Evolutionary conservation across 2,113 vertebrate genomes (phyloP).

Genomic region (Cisticola juncidis): DNA sequence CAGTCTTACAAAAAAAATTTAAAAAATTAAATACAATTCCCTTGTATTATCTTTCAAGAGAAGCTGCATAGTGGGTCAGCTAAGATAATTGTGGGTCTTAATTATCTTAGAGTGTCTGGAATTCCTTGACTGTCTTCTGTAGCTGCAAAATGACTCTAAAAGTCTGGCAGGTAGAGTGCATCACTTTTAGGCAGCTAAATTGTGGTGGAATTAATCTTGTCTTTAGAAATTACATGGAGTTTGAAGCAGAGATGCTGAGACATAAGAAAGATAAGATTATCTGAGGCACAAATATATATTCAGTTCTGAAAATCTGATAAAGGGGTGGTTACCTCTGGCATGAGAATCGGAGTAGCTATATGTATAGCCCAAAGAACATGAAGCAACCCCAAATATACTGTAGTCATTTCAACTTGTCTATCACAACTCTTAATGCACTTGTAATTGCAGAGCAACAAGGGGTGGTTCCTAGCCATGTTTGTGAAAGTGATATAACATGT

Average conservation of each 20-base stretch:
- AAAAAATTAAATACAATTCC: not conserved
- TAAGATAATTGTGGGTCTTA: not conserved
- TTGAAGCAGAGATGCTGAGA: not conserved
- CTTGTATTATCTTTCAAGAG: not conserved
- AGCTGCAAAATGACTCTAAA: not conserved
- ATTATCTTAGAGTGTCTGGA: not conserved
- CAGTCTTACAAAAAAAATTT: not conserved
- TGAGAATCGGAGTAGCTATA: not conserved
- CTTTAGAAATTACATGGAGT: not conserved
- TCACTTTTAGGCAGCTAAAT: not conserved
- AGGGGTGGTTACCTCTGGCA: not conserved
- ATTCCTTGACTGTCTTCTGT: not conserved
- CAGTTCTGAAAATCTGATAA: not conserved
- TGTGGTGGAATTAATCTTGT: not conserved
- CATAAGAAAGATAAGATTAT: not conserved
- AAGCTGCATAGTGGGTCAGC: not conserved
- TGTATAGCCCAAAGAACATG: not conserved
- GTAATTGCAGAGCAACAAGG: not conserved
- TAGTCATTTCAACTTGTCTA: not conserved
- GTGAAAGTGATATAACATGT: not conserved
- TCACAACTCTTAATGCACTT: not conserved
- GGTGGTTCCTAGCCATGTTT: not conserved
- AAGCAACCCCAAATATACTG: not conserved
- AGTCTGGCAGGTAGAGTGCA: not conserved
- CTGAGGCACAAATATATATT: not conserved